These are phyloP conservation scores for Congeria kusceri DNA, from an alignment of 2,888 invertebrate genomes.

Conservation along the genomic window DNA sequence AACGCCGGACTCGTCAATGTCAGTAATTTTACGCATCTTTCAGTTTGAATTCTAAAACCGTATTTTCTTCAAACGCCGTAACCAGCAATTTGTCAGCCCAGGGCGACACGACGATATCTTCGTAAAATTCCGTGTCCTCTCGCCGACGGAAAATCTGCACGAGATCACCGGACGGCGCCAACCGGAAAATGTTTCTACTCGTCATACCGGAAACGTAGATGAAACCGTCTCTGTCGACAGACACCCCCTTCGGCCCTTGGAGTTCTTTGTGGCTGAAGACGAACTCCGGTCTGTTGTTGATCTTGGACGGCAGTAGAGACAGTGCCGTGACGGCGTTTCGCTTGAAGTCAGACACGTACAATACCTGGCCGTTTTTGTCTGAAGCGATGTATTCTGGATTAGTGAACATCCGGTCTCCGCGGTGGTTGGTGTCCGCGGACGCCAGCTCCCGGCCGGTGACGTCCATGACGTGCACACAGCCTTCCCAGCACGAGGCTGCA, in stretches of 20 bases:
- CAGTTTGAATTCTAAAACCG: constrained; percentile 43
- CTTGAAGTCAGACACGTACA: constrained; percentile 58
- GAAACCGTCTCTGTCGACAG: constrained; percentile 43
- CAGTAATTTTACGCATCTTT: background rate
- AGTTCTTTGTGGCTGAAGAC: constrained; percentile 53
- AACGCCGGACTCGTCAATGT: too few relatives aligned
- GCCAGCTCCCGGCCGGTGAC: constrained; percentile 44
- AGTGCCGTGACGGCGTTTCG: constrained; percentile 51
- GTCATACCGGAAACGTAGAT: constrained; percentile 63
- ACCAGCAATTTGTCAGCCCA: constrained; percentile 49
- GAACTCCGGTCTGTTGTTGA: constrained; percentile 50
- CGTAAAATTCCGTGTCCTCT: constrained; percentile 57
- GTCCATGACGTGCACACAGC: constrained; percentile 53
- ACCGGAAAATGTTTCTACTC: constrained; percentile 57
- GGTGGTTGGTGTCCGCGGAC: constrained; percentile 27
- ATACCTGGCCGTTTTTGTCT: constrained; percentile 38
- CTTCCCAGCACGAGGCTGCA: constrained; percentile 56
- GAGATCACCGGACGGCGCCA: constrained; percentile 47
- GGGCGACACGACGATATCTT: constrained; percentile 47
- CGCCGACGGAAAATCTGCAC: constrained; percentile 54
- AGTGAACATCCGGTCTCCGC: constrained; percentile 47
- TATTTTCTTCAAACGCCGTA: constrained; percentile 57
- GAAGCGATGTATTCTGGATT: constrained; percentile 59
- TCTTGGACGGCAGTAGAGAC: constrained; percentile 40
- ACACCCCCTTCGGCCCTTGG: constrained; percentile 51